Percentiles rank a stretch among this genome's conserved stretches.
Evolutionary conservation across 2,113 vertebrate species (phyloP).

Genomic region (Hippocampus abdominalis): DNA sequence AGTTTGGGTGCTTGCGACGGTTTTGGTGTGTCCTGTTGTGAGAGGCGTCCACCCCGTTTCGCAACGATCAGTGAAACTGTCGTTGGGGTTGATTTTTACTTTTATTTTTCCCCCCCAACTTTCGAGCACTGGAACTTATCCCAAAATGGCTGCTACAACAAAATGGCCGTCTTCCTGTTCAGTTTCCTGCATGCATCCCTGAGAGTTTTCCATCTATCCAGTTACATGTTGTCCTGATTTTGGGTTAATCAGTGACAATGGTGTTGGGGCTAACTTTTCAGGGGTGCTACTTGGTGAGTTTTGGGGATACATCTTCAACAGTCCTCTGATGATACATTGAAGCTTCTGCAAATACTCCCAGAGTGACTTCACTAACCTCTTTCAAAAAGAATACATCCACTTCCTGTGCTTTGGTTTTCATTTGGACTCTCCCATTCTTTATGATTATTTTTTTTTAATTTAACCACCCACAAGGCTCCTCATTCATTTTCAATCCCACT

Average conservation of each 20-base stretch:
- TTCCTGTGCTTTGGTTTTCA: not conserved
- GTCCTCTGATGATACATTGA: not conserved
- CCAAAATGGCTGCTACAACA: not conserved
- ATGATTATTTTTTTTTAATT: not conserved
- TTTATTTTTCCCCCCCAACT: too few species aligned
- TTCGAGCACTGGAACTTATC: not conserved
- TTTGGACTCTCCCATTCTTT: not conserved
- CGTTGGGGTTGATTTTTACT: not conserved
- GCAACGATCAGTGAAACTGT: not conserved
- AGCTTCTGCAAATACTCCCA: not conserved
- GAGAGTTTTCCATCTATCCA: not conserved
- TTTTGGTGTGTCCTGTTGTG: not conserved
- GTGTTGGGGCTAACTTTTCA: not conserved
- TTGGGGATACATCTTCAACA: not conserved
- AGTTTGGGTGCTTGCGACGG: not conserved
- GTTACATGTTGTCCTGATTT: not conserved
- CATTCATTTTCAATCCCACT: not conserved
- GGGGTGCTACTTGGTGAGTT: not conserved
- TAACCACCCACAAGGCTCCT: not conserved
- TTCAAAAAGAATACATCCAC: not conserved
- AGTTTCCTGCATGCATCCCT: not conserved
- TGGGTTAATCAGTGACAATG: not conserved
- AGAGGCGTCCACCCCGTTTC: not conserved
- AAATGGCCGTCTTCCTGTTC: not conserved
- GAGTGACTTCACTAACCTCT: constrained; percentile 2